phyloP scores from a whole-genome alignment of 2,888 invertebrate species.

The Morpho deidamia region DNA sequence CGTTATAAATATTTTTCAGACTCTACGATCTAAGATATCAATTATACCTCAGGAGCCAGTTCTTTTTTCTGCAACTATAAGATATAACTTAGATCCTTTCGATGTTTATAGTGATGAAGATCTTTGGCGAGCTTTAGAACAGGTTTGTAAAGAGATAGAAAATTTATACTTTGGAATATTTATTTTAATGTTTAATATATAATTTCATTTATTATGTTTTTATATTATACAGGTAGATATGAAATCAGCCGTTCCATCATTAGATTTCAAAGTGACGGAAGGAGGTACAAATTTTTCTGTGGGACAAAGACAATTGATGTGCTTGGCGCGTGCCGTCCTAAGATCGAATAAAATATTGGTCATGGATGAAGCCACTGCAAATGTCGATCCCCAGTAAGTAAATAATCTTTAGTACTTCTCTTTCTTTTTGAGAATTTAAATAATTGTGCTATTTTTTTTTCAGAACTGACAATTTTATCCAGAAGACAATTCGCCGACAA shows the following conservation, averaged over 20 bases:
- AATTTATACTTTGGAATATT: not conserved
- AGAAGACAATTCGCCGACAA: constrained; percentile 87
- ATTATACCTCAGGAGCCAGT: constrained; percentile 90
- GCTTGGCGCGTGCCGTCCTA: constrained; percentile 92
- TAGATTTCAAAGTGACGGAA: constrained; percentile 85
- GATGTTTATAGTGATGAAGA: constrained; percentile 81
- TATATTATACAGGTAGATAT: constrained; percentile 80
- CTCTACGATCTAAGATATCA: constrained; percentile 79
- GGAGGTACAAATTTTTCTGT: constrained; percentile 91
- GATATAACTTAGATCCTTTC: constrained; percentile 88
- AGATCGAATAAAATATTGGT: constrained; percentile 90
- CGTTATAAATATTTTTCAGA: constrained; percentile 55
- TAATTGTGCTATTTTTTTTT: constrained; percentile 10
- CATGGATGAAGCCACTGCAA: constrained; percentile 96
- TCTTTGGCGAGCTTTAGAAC: constrained; percentile 85
- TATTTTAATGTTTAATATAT: not conserved
- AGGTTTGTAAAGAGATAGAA: constrained; percentile 56
- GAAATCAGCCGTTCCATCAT: constrained; percentile 80
- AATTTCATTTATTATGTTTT: not conserved
- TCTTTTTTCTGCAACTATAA: constrained; percentile 84
- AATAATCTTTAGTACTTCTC: no score
- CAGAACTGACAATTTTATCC: constrained; percentile 89
- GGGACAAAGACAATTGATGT: constrained; percentile 93
- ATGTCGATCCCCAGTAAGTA: constrained; percentile 89
- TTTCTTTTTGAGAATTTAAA: not conserved